Evolutionary conservation across 1,140 invertebrate genomes (phyloP), one percentile per base, ranked within the genome.

Genomic region (Rhyzopertha dominica): DNA sequence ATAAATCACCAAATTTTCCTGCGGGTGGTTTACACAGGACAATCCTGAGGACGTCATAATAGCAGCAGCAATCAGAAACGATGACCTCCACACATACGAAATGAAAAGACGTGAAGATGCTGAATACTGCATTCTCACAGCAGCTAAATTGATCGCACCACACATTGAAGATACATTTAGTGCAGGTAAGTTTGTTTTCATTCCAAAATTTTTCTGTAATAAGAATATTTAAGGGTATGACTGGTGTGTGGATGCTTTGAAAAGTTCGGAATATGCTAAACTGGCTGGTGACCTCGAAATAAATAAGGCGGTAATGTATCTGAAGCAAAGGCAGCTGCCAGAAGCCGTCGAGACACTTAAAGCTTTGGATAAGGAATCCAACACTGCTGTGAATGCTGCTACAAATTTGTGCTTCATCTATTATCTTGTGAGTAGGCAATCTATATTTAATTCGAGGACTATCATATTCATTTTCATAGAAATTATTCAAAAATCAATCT

Each of bases 401-500:
- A 91, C 87, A n/a, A 95, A 96, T 73, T 71, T 96, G 10, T 85
- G 88, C 3, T 93, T 95, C 60, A 80, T 96, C 34, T 87, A 92
- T 62, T 88, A 84, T 63, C 74, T 93, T 69, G 87, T 90, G 67
- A 75, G 63, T 60, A 45, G 36, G 12, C 41, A 36, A 19, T 25
- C 25, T 43, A 20, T 46, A 34, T 38, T 31, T 17, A 12, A 23
- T 29, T 13, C 4, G n/a, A n/a, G n/a, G n/a, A n/a, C n/a, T n/a
- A n/a, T n/a, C n/a, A n/a, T n/a, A n/a, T n/a, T n/a, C n/a, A n/a
- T n/a, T n/a, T n/a, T n/a, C n/a, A n/a, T n/a, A n/a, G n/a, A n/a
- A n/a, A n/a, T n/a, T n/a, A n/a, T n/a, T n/a, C n/a, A n/a, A n/a
- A n/a, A n/a, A n/a, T n/a, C n/a, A n/a, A n/a, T n/a, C n/a, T n/a